Conservation (phyloP, 2,888 invertebrate genomes). For the Smittia sp. region DNA sequence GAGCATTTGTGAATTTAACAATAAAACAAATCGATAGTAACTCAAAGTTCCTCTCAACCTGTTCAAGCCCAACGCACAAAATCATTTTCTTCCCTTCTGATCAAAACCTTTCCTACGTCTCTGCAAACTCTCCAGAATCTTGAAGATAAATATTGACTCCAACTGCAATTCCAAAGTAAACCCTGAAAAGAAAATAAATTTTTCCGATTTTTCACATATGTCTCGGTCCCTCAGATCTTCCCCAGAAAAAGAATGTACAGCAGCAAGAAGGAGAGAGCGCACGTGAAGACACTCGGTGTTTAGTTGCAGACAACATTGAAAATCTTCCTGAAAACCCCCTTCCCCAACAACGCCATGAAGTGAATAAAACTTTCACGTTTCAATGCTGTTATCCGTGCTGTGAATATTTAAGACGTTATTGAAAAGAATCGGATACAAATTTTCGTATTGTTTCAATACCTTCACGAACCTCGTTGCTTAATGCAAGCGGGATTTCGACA, state of each 20-base stretch:
- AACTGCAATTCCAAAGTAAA: neutral
- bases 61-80: no score
- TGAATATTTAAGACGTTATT: conserved; percentile 38
- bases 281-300: conserved; percentile 31
- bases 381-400: conserved; percentile 40
- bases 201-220: conserved; percentile 5
- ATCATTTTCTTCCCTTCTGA: no score
- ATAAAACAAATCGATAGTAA: no score
- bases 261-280: neutral
- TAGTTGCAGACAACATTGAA: conserved; percentile 32
- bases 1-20: no score
- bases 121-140: neutral
- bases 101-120: neutral
- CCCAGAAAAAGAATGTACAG: neutral
- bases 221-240: neutral
- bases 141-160: neutral
- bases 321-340: conserved; percentile 1
- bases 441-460: conserved; percentile 38
- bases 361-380: conserved; percentile 41
- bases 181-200: neutral
- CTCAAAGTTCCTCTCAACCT: no score
- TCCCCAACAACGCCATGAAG: neutral
- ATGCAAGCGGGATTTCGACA: conserved; percentile 17
- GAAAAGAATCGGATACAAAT: conserved; percentile 18
- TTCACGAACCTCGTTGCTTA: conserved; percentile 24